phyloP scores from a whole-genome alignment of 2,888 invertebrate genomes.

The Hydriomena furcata region DNA sequence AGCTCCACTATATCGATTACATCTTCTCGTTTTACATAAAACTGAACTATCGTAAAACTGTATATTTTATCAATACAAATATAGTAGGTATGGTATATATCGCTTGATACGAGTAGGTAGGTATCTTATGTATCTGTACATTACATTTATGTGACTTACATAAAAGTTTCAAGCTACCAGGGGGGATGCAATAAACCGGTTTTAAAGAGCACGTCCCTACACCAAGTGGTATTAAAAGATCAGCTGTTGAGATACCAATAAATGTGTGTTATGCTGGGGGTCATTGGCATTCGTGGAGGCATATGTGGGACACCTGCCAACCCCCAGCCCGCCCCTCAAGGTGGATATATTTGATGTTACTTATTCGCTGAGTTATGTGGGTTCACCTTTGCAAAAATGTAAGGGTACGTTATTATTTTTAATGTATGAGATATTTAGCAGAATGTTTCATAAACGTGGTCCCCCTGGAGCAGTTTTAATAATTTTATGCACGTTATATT shows the following conservation, averaged over 20 bases:
- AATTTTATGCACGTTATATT: not conserved
- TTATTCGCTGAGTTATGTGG: slow-evolving; percentile 64
- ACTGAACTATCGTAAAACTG: not conserved
- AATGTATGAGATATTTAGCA: slow-evolving; percentile 26
- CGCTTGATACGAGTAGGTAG: no score
- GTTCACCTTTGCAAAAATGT: slow-evolving; percentile 43
- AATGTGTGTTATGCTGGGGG: slow-evolving; percentile 44
- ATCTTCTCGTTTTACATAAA: slow-evolving; percentile 12
- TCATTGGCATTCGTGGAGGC: slow-evolving; percentile 78
- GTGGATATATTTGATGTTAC: slow-evolving; percentile 79
- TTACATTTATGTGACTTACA: slow-evolving; percentile 26
- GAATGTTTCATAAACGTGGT: slow-evolving; percentile 15
- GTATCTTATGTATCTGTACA: slow-evolving; percentile 9
- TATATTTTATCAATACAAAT: not conserved
- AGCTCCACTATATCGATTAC: slow-evolving; percentile 12
- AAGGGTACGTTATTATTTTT: slow-evolving; percentile 33
- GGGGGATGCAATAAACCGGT: slow-evolving; percentile 32
- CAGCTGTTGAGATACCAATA: slow-evolving; percentile 48
- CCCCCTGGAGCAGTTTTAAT: not conserved
- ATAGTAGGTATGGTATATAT: no score
- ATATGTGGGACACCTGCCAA: slow-evolving; percentile 77
- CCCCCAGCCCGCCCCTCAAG: slow-evolving; percentile 61
- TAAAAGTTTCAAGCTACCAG: slow-evolving; percentile 30
- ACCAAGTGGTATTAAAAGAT: slow-evolving; percentile 46
- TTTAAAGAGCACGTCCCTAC: slow-evolving; percentile 33